Evolutionary conservation across 2,797 vertebrate species (phyloP).

Genomic region (Eurystomus glaucurus): DNA sequence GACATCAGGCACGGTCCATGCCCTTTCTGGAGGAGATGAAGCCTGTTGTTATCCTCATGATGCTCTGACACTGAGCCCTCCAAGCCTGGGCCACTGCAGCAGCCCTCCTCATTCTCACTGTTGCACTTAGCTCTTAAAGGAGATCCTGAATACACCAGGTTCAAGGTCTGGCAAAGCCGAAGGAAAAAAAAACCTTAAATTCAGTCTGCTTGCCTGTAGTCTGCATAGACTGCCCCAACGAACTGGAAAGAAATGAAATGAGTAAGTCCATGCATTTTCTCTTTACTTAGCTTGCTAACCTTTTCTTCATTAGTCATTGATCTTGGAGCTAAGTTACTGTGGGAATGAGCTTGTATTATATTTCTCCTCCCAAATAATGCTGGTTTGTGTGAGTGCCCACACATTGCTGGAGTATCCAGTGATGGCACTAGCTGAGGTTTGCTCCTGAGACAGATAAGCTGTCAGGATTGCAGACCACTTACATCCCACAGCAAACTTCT

Average conservation of each 20-base stretch:
- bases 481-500: background rate
- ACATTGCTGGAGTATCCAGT: background rate
- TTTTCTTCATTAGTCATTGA: background rate
- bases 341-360: background rate
- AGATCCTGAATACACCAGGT: background rate
- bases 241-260: background rate
- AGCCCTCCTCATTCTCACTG: background rate
- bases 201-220: background rate
- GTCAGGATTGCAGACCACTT: background rate
- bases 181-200: background rate
- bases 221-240: background rate
- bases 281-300: background rate
- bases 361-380: background rate
- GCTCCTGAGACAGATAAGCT: background rate
- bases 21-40: background rate
- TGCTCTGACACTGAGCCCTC: background rate
- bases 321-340: background rate
- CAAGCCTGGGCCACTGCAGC: rapidly evolving
- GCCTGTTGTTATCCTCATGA: rapidly evolving
- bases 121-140: background rate
- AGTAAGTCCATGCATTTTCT: background rate
- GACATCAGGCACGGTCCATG: rapidly evolving
- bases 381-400: background rate
- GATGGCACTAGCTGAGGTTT: background rate
- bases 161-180: background rate